phyloP scores from a whole-genome alignment of 2,797 vertebrate genomes.

The Kryptopterus vitreolus region DNA sequence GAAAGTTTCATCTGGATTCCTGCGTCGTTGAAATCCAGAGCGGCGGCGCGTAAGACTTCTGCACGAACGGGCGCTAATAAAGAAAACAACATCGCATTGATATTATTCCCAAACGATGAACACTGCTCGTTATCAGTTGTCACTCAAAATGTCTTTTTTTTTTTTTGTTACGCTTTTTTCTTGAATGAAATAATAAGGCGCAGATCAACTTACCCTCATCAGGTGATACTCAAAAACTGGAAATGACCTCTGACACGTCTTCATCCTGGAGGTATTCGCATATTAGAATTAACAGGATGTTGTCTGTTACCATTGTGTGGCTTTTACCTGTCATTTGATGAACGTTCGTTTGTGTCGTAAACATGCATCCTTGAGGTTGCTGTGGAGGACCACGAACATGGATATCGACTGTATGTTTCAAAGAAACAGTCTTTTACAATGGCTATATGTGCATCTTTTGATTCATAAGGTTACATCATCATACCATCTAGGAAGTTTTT shows the following conservation, averaged over 20 bases:
- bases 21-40: conserved; percentile 26
- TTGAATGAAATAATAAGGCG: conserved; percentile 3
- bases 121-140: conserved; percentile 34
- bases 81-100: conserved; percentile 12
- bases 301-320: too few relatives aligned
- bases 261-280: not conserved
- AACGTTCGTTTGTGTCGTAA: too few relatives aligned
- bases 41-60: conserved; percentile 21
- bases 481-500: too few relatives aligned
- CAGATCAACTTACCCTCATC: not conserved
- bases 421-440: too few relatives aligned
- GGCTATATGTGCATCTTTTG: too few relatives aligned
- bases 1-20: conserved; percentile 10
- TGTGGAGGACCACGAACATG: too few relatives aligned
- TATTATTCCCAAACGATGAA: conserved; percentile 27
- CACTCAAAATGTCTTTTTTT: not conserved
- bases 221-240: not conserved
- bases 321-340: too few relatives aligned
- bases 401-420: too few relatives aligned
- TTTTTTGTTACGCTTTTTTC: not conserved
- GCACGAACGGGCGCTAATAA: conserved; percentile 27
- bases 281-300: not conserved
- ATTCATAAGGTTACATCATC: too few relatives aligned
- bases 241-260: not conserved
- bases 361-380: too few relatives aligned